These are phyloP conservation scores for Athalia rosae DNA, from an alignment of 2,888 invertebrate genomes.

Conservation along the genomic window DNA sequence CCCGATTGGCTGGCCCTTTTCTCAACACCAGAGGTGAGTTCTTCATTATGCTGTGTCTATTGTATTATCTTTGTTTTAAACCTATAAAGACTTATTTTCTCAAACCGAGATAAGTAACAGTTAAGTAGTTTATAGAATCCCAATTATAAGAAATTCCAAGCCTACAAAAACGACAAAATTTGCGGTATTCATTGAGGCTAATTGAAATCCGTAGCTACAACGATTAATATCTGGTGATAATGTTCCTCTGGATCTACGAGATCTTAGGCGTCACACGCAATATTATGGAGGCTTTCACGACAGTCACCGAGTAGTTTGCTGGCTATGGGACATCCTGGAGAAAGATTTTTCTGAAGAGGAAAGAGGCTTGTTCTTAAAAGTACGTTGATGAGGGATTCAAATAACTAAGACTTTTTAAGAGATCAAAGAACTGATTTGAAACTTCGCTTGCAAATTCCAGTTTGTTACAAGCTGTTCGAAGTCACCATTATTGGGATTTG, in stretches of 20 bases:
- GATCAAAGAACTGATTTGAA: slow-evolving; percentile 14
- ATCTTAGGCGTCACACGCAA: slow-evolving; percentile 93
- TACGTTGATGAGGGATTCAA: slow-evolving; percentile 62
- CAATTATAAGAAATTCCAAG: too few species aligned
- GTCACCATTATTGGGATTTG: slow-evolving; percentile 96
- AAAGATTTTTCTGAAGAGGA: slow-evolving; percentile 96
- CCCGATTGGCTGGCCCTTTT: slow-evolving; percentile 96
- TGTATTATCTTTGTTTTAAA: slow-evolving; percentile 14
- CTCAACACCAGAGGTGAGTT: slow-evolving; percentile 91
- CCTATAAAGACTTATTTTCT: slow-evolving; percentile 35
- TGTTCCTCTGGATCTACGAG: slow-evolving; percentile 91
- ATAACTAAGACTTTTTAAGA: background rate
- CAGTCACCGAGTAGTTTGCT: slow-evolving; percentile 96
- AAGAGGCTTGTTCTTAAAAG: slow-evolving; percentile 95
- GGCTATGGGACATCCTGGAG: slow-evolving; percentile 99
- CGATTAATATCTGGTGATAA: slow-evolving; percentile 97
- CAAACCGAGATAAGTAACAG: background rate
- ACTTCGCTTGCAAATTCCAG: slow-evolving; percentile 71
- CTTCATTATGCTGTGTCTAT: background rate
- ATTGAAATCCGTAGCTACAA: slow-evolving; percentile 80
- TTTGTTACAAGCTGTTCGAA: slow-evolving; percentile 98
- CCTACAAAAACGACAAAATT: too few species aligned
- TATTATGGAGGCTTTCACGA: slow-evolving; percentile 99
- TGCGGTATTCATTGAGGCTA: background rate
- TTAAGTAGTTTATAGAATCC: too few species aligned